Conservation (phyloP, 2,797 vertebrate species). For the Anomalospiza imberbis region DNA sequence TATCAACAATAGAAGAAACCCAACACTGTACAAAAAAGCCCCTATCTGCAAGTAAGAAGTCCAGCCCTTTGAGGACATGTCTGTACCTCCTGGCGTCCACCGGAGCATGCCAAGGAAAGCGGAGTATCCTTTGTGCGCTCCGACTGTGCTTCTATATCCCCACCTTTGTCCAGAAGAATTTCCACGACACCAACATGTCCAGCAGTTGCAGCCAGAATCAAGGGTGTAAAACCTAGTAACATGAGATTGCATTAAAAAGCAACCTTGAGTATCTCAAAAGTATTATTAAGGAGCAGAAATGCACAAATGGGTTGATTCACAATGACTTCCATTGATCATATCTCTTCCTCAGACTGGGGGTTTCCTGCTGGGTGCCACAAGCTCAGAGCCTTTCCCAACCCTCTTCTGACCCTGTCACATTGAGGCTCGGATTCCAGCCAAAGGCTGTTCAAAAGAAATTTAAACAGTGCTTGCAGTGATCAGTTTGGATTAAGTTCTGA, state of each 20-base stretch:
- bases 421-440: background rate
- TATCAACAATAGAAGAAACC: background rate
- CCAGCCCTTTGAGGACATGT: background rate
- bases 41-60: background rate
- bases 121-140: constrained; percentile 99
- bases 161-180: constrained; percentile 97
- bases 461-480: background rate
- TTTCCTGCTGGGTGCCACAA: background rate
- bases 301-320: background rate
- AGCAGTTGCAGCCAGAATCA: constrained; percentile 97
- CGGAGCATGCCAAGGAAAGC: constrained; percentile 95
- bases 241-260: background rate
- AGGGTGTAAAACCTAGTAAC: constrained; percentile 90
- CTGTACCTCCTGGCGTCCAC: constrained; percentile 94
- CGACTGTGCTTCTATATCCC: constrained; percentile 97
- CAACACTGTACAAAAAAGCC: fast-evolving
- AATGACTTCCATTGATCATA: background rate
- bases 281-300: background rate
- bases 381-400: background rate
- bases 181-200: constrained; percentile 98
- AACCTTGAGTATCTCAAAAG: background rate
- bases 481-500: background rate
- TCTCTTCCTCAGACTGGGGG: background rate
- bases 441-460: background rate
- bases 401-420: background rate